These are phyloP conservation scores for Tenebrio molitor DNA, from an alignment of 1,140 invertebrate species.

Conservation along the genomic window DNA sequence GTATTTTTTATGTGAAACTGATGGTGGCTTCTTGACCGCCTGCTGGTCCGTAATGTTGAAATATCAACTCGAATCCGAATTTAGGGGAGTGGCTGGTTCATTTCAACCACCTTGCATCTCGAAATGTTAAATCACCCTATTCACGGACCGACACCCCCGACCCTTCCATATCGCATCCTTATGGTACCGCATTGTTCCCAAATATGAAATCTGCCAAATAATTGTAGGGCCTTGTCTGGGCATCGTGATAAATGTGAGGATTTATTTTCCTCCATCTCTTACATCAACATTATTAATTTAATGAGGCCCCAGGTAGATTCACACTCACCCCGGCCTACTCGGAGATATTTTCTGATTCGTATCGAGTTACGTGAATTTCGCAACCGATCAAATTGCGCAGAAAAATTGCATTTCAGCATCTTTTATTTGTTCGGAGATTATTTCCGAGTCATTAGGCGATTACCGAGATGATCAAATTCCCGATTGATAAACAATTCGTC, in stretches of 20 bases:
- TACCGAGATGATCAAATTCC: constrained; percentile 31
- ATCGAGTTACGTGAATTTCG: constrained; percentile 18
- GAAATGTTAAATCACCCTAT: constrained; percentile 48
- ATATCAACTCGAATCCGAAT: constrained; percentile 48
- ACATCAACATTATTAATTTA: constrained; percentile 43
- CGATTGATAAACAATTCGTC: constrained; percentile 40
- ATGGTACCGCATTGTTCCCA: constrained; percentile 43
- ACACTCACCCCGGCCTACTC: neutral
- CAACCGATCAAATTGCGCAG: constrained; percentile 26
- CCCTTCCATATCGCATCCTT: constrained; percentile 37
- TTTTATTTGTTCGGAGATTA: constrained; percentile 39
- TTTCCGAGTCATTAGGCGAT: constrained; percentile 40
- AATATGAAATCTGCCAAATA: constrained; percentile 51
- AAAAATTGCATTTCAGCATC: constrained; percentile 34
- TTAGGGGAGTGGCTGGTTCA: constrained; percentile 47
- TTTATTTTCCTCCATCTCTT: constrained; percentile 23
- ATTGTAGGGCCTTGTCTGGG: constrained; percentile 43
- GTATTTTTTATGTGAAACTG: constrained; percentile 41
- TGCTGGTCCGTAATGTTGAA: constrained; percentile 49
- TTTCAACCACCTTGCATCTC: constrained; percentile 49
- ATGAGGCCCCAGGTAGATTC: constrained; percentile 39
- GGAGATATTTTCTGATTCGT: neutral
- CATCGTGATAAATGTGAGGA: constrained; percentile 45
- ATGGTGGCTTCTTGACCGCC: constrained; percentile 41
- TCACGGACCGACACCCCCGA: constrained; percentile 22